phyloP scores from a whole-genome alignment of 2,797 vertebrate species.

The Salmo trutta region DNA sequence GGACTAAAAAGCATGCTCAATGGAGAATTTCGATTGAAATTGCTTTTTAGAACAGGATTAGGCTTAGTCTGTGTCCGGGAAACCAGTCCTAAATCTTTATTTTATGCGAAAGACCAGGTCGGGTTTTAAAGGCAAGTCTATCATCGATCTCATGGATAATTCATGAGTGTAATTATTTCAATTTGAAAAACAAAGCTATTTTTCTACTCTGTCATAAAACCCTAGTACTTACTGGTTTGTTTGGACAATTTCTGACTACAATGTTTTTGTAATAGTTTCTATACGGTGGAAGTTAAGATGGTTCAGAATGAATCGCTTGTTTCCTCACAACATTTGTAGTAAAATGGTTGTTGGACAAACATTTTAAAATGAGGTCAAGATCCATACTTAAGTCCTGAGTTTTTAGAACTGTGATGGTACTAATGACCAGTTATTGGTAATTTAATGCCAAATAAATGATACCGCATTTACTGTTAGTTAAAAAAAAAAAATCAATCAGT shows the following conservation, averaged over 20 bases:
- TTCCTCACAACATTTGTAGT: neutral
- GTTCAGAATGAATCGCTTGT: neutral
- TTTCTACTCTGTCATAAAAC: slow-evolving; percentile 43
- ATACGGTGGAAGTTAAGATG: neutral
- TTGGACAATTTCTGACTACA: neutral
- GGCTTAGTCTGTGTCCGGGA: neutral
- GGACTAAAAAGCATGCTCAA: neutral
- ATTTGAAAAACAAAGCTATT: slow-evolving; percentile 55
- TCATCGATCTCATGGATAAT: slow-evolving; percentile 11
- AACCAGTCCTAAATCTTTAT: slow-evolving; percentile 25
- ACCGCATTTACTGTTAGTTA: neutral
- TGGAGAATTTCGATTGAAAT: neutral
- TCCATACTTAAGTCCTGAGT: neutral
- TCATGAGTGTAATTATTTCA: slow-evolving; percentile 23
- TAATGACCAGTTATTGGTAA: neutral
- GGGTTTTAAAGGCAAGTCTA: slow-evolving; percentile 2
- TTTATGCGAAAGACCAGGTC: slow-evolving; percentile 15
- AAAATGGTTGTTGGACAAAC: neutral
- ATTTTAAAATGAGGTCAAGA: slow-evolving; percentile 23
- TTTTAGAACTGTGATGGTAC: neutral
- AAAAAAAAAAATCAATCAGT: neutral
- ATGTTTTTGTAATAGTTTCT: neutral
- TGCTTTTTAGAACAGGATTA: neutral
- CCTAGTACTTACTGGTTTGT: neutral
- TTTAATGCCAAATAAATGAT: neutral